Base-by-base conservation (phyloP, 2,888 invertebrate genomes). In the Anaspis maculata region DNA sequence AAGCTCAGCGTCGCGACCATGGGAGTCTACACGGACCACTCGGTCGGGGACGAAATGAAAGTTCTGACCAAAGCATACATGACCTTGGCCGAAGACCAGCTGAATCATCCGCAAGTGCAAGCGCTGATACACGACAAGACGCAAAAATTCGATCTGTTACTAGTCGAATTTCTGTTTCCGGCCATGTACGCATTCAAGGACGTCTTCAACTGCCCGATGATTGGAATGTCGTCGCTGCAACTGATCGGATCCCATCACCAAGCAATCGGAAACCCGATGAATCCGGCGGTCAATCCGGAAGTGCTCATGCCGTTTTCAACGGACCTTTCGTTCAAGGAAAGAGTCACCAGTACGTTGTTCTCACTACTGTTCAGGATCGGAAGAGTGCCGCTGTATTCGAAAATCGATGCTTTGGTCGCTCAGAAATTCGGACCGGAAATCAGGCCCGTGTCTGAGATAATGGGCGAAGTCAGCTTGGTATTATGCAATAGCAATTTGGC, bases 211-310 rank as follows among this genome's bases (percentile, higher is more conserved):
- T 57, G 56, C 31, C 62, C 63, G 3, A 52, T 62, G 43, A 50
- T 64, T 23, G 61, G 59, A 15, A 46, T 64, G 4, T 34, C 45
- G 10, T 57, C 61, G 3, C 15, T 60, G 13, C 56, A 52, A 14
- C 37, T 51, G 7, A 51, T 46, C 5, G 33, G 42, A 7, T 32
- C 30, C 25, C 48, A 42, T 2, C 46, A 52, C 25, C 53, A 57
- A 25, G 26, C 45, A 1, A 39, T 61, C 2, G 62, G 62, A 11
- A 58, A 57, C 40, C 55, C 56, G 1, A 49, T 45, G 13, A 55
- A 62, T 45, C 61, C 62, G 3, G 48, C 60, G 0, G 40, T 62
- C 15, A 52, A 58, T 25, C 62, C 64, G 9, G 55, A 58, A 28
- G 25, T 56, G 3, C 37, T 52, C 3, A 39, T 57, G 11, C 45